These are phyloP conservation scores for Halocynthia aurantium DNA, from an alignment of 23 tunicate genomes.

Conservation along the genomic window DNA sequence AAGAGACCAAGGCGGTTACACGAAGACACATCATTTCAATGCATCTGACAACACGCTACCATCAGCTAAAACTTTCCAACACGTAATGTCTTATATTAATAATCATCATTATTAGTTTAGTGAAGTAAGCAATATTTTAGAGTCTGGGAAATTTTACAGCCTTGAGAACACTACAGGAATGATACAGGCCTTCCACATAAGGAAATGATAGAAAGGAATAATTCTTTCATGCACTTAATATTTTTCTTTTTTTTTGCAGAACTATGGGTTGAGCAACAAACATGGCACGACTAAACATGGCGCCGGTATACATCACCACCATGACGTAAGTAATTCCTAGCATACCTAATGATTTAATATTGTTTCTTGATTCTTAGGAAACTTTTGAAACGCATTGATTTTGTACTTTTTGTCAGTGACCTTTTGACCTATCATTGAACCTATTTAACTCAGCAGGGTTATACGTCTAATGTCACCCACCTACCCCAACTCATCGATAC, in stretches of 20 bases:
- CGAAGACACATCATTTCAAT: slow-evolving; percentile 50
- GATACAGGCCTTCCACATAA: neutral
- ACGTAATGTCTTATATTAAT: slow-evolving; percentile 1
- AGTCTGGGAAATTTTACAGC: neutral
- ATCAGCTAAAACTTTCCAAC: slow-evolving; percentile 53
- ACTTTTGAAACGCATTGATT: neutral
- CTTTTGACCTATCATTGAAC: no score
- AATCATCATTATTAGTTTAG: neutral
- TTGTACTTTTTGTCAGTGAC: no score
- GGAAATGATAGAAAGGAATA: neutral
- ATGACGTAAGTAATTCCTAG: slow-evolving; percentile 34
- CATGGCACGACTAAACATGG: slow-evolving; percentile 22
- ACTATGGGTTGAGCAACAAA: slow-evolving; percentile 10
- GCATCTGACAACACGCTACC: slow-evolving; percentile 37
- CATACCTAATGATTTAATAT: neutral
- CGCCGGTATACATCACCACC: slow-evolving; percentile 38
- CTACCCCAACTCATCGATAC: slow-evolving; percentile 63
- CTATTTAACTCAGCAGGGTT: slow-evolving; percentile 14
- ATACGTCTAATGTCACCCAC: slow-evolving; percentile 52
- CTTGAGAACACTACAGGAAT: neutral
- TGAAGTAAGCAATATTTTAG: no score
- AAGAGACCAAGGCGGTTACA: slow-evolving; percentile 21
- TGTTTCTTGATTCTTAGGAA: neutral
- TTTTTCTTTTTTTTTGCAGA: neutral
- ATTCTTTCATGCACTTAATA: slow-evolving; percentile 15